These are phyloP conservation scores for Stichopus chloronotus DNA, from an alignment of 35 echinoderm and acorn worm species.

Conservation along the genomic window DNA sequence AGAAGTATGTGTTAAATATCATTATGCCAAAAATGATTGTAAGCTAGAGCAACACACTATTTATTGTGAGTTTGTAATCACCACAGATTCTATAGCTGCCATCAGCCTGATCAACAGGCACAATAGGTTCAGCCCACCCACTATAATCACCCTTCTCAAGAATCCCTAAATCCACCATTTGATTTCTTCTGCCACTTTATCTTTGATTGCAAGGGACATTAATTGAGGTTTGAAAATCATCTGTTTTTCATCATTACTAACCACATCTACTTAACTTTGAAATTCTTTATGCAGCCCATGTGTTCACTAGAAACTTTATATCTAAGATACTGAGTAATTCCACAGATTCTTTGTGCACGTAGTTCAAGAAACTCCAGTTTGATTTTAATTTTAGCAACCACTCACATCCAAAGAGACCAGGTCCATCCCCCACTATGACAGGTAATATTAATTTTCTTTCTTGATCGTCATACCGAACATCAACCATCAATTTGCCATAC, in stretches of 20 bases:
- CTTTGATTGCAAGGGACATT: conserved; percentile 31
- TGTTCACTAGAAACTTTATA: not conserved
- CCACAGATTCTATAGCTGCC: conserved; percentile 58
- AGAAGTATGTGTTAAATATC: too few species aligned
- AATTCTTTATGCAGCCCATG: not conserved
- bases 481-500: too few species aligned
- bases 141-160: conserved; percentile 43
- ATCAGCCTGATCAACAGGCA: conserved; percentile 55
- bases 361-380: too few species aligned
- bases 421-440: too few species aligned
- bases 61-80: conserved; percentile 65
- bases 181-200: conserved; percentile 62
- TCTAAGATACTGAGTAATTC: not conserved
- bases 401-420: too few species aligned
- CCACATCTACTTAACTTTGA: not conserved
- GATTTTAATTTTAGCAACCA: too few species aligned
- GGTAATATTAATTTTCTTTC: too few species aligned
- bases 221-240: not conserved
- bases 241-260: not conserved
- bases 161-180: conserved; percentile 34
- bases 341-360: not conserved
- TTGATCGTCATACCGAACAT: too few species aligned
- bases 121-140: conserved; percentile 71
- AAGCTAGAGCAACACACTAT: not conserved
- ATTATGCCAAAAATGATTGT: too few species aligned